Percentiles rank a stretch among this genome's conserved stretches.
These are phyloP conservation scores for Bubo bubo DNA, from an alignment of 2,113 vertebrate species.

Conservation along the genomic window DNA sequence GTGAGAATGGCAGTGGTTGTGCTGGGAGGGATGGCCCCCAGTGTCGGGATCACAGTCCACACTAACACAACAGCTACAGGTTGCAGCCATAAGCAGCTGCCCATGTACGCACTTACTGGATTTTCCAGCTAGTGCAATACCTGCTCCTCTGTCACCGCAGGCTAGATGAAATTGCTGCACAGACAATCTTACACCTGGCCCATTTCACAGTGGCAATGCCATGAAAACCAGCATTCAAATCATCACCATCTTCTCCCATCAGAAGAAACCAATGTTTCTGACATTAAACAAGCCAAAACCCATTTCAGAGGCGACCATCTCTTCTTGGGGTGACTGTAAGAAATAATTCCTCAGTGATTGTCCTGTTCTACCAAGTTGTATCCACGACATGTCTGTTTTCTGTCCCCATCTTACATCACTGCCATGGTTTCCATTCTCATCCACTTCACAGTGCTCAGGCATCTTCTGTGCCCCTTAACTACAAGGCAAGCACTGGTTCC, in stretches of 20 bases:
- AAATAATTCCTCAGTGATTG: neutral
- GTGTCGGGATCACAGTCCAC: neutral
- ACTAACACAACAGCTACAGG: neutral
- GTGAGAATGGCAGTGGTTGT: neutral
- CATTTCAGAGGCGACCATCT: neutral
- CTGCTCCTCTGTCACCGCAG: neutral
- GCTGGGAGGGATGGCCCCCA: neutral
- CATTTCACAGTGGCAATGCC: neutral
- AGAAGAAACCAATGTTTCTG: neutral
- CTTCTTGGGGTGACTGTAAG: neutral
- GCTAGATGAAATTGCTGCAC: neutral
- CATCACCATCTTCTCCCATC: neutral
- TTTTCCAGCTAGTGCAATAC: neutral
- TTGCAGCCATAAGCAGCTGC: neutral
- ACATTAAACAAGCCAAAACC: neutral
- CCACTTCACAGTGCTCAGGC: neutral
- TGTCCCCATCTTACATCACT: neutral
- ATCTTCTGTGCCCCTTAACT: neutral
- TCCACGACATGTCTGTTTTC: neutral
- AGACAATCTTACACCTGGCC: neutral
- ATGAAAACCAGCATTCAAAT: neutral
- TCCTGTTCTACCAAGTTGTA: neutral
- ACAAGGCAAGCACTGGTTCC: neutral
- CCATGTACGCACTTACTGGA: neutral
- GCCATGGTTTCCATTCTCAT: neutral